These are phyloP conservation scores for Peromyscus leucopus DNA, from an alignment of 2,113 vertebrate genomes.

Conservation along the genomic window DNA sequence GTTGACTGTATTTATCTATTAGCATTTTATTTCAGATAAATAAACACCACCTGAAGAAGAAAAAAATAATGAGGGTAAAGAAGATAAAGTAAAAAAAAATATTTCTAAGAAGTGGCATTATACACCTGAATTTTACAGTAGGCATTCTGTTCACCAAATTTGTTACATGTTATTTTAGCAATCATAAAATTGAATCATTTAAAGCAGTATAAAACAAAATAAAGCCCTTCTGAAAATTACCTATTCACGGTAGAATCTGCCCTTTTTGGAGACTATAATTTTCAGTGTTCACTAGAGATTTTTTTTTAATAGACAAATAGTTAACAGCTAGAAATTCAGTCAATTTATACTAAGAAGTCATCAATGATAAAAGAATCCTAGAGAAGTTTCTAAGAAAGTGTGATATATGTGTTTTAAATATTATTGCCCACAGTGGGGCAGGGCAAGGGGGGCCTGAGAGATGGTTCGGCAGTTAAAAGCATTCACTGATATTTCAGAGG, in stretches of 20 bases:
- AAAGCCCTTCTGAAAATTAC: background rate
- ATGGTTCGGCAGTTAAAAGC: background rate
- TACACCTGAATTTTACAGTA: background rate
- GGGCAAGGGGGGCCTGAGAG: background rate
- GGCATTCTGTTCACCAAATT: background rate
- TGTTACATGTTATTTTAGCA: background rate
- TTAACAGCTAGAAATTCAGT: background rate
- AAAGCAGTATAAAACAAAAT: background rate
- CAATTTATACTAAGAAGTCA: background rate
- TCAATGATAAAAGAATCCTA: background rate
- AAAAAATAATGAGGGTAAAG: background rate
- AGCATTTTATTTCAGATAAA: background rate
- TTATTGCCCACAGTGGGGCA: background rate
- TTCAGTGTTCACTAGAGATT: background rate
- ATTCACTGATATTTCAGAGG: background rate
- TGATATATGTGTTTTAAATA: constrained; percentile 16
- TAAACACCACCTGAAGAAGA: background rate
- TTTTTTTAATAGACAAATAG: background rate
- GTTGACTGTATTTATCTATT: background rate
- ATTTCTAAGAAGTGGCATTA: background rate
- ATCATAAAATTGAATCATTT: background rate
- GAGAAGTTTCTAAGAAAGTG: constrained; percentile 13
- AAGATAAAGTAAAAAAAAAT: background rate
- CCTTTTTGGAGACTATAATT: background rate
- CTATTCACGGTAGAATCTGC: background rate